phyloP scores from a whole-genome alignment of 2,797 vertebrate genomes.

The Vipera ursinii region DNA sequence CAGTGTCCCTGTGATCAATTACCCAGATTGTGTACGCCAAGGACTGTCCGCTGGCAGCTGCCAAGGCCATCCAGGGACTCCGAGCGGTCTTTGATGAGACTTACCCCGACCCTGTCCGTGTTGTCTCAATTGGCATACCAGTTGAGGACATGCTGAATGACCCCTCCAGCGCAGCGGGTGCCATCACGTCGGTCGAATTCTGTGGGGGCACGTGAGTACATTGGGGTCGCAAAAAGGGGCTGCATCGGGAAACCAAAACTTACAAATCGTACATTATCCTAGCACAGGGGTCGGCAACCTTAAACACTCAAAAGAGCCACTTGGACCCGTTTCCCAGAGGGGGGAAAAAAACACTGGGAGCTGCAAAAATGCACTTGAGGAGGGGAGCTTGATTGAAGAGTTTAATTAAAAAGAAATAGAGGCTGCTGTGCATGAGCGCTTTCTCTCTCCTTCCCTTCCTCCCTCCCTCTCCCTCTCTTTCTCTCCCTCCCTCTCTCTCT shows the following conservation, averaged over 20 bases:
- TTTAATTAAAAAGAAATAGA: no score
- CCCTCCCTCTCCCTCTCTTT: no score
- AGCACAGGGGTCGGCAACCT: no score
- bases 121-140: conserved; percentile 90
- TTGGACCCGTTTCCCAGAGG: no score
- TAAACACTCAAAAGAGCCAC: no score
- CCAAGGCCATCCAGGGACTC: conserved; percentile 95
- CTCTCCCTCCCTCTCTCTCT: no score
- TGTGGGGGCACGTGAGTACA: conserved; percentile 95
- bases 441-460: no score
- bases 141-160: conserved; percentile 87
- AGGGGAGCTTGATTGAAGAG: no score
- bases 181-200: conserved; percentile 91
- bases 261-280: neutral
- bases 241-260: neutral
- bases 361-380: no score
- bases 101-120: conserved; percentile 93
- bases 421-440: no score
- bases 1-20: neutral
- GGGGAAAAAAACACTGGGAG: no score
- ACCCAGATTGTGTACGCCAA: conserved; percentile 84
- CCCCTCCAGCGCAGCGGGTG: conserved; percentile 85
- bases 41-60: conserved; percentile 85
- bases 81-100: conserved; percentile 97
- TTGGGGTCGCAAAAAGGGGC: neutral